Base-by-base conservation (phyloP, 2,797 vertebrate species). In the Eidolon dupreanum region DNA sequence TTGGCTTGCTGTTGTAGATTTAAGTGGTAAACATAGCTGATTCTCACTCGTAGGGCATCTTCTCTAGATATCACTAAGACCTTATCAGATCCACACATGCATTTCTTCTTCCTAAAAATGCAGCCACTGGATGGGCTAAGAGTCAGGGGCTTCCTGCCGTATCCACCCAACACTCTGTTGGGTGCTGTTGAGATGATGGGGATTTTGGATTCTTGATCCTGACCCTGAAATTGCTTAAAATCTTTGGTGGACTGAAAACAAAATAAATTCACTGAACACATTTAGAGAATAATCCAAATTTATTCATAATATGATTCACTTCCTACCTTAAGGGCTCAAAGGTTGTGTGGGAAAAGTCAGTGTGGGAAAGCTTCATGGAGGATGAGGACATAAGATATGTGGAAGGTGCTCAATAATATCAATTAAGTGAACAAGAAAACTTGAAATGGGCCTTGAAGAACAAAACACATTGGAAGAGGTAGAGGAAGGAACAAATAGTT, bases 11-110 rank as follows among this genome's bases (percentile, higher is more conserved):
- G 86, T 94, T 79, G 95, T 86, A 82, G 57, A 49, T 33, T 65
- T 87, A 43, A 95, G 82, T 79, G 78, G 90, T 97, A 97, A 98
- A 96, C 97, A 97, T 1, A 33, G 53, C 81, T 82, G 81, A 90
- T 92, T 49, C 43, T 49, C 73, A 33, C 88, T 82, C 79, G 38
- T 1, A 36, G 46, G 79, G 53, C 85, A 63, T 86, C 97, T 92
- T 93, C 77, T 92, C 51, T 77, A 95, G 93, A 66, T 90, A 74
- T 2, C 85, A 68, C 73, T 84, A 78, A 33, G 90, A 36, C 66
- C 88, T 97, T 97, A 97, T 95, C 97, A 95, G 92, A 88, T 93
- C 49, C 63, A 68, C 88, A 95, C 85, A 88, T 12, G 57, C 19
- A 49, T 79, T 75, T 93, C 85, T 96, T 92, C 81, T 96, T 95